Conservation (phyloP, 2,888 invertebrate genomes). For the Ophion obscuratus region DNA sequence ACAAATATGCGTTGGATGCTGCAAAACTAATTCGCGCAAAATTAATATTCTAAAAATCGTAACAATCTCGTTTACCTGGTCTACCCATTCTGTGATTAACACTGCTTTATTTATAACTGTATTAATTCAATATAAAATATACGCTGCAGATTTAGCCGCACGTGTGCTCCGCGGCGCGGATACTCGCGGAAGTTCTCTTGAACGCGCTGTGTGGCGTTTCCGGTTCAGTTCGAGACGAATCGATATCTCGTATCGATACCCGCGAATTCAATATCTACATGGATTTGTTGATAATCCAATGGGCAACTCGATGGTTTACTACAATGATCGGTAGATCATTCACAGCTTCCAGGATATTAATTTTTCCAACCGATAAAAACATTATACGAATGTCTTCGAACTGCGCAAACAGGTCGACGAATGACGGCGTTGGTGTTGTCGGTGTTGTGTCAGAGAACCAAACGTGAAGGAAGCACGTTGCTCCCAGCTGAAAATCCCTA, state of each 20-base stretch:
- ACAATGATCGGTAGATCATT: background rate
- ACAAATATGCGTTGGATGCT: constrained; percentile 5
- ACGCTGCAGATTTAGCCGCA: constrained; percentile 54
- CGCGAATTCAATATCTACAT: background rate
- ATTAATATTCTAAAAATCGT: background rate
- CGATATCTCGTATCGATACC: constrained; percentile 36
- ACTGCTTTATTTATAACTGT: constrained; percentile 41
- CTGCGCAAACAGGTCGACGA: background rate
- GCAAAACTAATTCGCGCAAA: constrained; percentile 22
- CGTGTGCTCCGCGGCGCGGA: constrained; percentile 72
- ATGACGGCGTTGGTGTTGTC: background rate
- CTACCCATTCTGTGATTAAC: constrained; percentile 82
- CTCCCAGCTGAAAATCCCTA: background rate
- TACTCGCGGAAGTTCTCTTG: constrained; percentile 67
- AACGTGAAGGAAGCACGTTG: constrained; percentile 13
- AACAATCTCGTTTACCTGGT: constrained; percentile 80
- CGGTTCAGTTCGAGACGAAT: constrained; percentile 13
- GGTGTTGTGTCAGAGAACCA: no score
- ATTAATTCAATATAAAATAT: constrained; percentile 5
- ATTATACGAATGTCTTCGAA: background rate
- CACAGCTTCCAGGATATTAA: background rate
- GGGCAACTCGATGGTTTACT: background rate
- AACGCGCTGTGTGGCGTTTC: constrained; percentile 31
- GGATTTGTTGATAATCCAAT: background rate
- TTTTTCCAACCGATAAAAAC: background rate